Base-by-base conservation (phyloP, 2,113 vertebrate genomes). In the Taurulus bubalis region DNA sequence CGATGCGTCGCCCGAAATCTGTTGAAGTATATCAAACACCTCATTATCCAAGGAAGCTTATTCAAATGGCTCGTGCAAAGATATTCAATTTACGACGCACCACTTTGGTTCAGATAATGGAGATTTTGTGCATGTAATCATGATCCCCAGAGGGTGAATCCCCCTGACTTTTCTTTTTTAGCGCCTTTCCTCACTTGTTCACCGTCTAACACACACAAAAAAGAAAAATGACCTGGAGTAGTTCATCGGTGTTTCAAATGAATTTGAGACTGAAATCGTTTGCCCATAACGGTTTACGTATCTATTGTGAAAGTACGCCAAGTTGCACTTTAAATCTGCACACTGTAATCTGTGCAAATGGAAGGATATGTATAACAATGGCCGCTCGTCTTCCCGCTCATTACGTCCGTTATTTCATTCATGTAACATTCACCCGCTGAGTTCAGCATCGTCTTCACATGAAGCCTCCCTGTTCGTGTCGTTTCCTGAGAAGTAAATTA, bases 321-420 rank as follows among this genome's bases (percentile, higher is more conserved):
- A 64, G 60, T 79, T 79, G 87, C 87, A 89, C 85, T 90, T 88
- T 83, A 87, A 77, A 64, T 78, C 66, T 77, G 63, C 64, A 2
- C 24, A 0, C n/a, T 65, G 70, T 49, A 53, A 16, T 69, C 16
- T 0, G 40, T 67, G 28, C 59, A 63, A n/a, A 40, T 28, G 53
- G 24, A 38, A 65, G 60, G 42, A 69, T 60, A 11, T 59, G 63
- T 67, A 16, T 45, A 34, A 71, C 0, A 12, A 12, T 8, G 66
- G 8, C 59, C 63, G 40, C 60, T 53, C 34, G 16, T 30, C 77
- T 75, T 77, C 51, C 18, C 62, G 34, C 15, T 72, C 66, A 9
- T 72, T 59, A 10, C 28, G 20, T 4, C 55, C 22, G 2, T 8
- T 38, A 8, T 45, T 20, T 20, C 18, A 32, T 28, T 32, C 26